These are phyloP conservation scores for Brachypteracias leptosomus DNA, from an alignment of 2,113 vertebrate species.

Conservation along the genomic window DNA sequence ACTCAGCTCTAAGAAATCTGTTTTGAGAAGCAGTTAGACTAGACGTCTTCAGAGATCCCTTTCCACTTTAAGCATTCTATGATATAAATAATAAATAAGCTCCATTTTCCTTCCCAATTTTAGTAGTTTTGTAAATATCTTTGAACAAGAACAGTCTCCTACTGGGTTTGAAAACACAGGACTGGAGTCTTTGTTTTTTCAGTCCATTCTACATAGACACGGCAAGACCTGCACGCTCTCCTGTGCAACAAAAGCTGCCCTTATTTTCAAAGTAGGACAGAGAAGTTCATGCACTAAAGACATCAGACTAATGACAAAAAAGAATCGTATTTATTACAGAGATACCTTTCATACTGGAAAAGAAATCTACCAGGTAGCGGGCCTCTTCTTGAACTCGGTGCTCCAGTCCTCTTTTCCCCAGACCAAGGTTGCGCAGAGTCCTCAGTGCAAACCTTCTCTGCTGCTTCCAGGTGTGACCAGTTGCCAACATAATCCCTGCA, in stretches of 20 bases:
- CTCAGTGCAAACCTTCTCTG: conserved; percentile 68
- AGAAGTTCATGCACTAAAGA: neutral
- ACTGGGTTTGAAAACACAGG: neutral
- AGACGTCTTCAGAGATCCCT: neutral
- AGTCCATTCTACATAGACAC: neutral
- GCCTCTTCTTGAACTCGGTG: conserved; percentile 60
- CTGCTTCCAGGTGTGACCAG: conserved; percentile 64
- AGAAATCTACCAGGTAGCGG: conserved; percentile 35
- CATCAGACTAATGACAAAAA: neutral
- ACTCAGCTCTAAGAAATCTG: neutral
- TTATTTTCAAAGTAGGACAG: neutral
- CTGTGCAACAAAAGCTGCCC: neutral
- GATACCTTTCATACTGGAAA: conserved; percentile 56
- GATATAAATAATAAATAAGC: neutral
- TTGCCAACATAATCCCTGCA: conserved; percentile 70
- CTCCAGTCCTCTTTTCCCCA: conserved; percentile 63
- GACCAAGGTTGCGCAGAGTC: conserved; percentile 54
- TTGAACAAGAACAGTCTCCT: neutral
- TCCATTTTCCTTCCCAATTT: neutral
- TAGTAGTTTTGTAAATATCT: neutral
- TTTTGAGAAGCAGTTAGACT: neutral
- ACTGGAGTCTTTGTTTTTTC: neutral
- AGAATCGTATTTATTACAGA: neutral
- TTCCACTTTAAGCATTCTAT: neutral
- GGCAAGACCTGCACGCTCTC: neutral